These are phyloP conservation scores for Equus quagga DNA, from an alignment of 2,113 vertebrate genomes.

Conservation along the genomic window DNA sequence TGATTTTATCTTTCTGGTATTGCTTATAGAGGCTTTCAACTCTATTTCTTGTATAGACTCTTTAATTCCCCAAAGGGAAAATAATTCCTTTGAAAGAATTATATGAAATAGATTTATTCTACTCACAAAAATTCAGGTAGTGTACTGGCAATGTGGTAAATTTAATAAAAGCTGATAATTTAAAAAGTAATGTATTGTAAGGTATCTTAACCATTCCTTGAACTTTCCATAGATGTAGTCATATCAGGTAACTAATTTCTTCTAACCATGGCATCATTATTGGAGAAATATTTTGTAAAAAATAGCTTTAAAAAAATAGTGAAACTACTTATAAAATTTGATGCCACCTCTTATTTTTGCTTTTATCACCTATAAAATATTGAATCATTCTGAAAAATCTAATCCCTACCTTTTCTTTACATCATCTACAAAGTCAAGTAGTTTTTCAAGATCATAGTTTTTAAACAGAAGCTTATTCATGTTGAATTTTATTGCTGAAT, in stretches of 20 bases:
- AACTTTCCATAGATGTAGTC: neutral
- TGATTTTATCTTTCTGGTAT: neutral
- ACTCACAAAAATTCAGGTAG: neutral
- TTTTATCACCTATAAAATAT: slow-evolving; percentile 18
- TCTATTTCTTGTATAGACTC: neutral
- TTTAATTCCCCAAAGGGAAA: neutral
- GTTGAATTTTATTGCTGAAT: slow-evolving; percentile 11
- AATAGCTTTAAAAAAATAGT: neutral
- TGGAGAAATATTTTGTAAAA: neutral
- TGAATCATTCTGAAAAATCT: neutral
- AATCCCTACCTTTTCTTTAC: neutral
- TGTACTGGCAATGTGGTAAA: neutral
- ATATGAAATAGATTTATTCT: slow-evolving; percentile 53
- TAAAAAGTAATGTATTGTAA: neutral
- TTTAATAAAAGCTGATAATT: slow-evolving; percentile 32
- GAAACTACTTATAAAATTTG: slow-evolving; percentile 26
- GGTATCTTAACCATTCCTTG: slow-evolving; percentile 13
- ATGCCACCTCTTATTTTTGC: neutral
- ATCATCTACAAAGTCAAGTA: neutral
- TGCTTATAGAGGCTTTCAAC: neutral
- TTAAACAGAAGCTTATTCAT: slow-evolving; percentile 11
- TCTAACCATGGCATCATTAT: neutral
- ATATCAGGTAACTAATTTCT: neutral
- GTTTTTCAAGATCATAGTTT: neutral
- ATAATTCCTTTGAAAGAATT: neutral